Evolutionary conservation across 1,140 invertebrate genomes (phyloP).

Genomic region (Drosophila pandora): DNA sequence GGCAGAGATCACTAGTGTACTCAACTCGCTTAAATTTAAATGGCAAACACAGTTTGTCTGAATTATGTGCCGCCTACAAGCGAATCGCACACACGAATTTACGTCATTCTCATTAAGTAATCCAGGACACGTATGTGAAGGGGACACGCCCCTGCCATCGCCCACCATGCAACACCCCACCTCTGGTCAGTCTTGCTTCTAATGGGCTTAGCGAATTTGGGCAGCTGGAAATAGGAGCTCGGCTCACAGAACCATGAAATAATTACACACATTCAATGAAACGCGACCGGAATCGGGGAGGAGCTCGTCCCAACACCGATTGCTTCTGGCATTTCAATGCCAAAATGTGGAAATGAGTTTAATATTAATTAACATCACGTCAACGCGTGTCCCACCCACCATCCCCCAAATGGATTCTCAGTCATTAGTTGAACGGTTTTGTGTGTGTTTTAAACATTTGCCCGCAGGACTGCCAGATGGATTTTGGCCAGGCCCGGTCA

Average conservation of each 20-base stretch:
- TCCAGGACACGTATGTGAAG: conserved; percentile 52
- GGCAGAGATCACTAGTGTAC: conserved; percentile 19
- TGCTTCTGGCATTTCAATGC: conserved; percentile 73
- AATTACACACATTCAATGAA: conserved; percentile 77
- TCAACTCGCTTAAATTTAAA: conserved; percentile 75
- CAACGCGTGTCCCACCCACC: conserved; percentile 24
- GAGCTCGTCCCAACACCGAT: not conserved
- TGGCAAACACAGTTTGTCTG: conserved; percentile 68
- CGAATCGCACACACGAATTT: conserved; percentile 51
- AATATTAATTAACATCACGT: conserved; percentile 75
- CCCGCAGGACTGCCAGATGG: not conserved
- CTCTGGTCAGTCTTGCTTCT: not conserved
- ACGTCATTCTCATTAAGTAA: conserved; percentile 60
- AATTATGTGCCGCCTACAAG: conserved; percentile 64
- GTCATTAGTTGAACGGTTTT: conserved; percentile 34
- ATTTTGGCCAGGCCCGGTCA: not conserved
- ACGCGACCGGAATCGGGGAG: conserved; percentile 61
- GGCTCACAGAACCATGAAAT: conserved; percentile 55
- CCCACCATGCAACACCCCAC: not conserved
- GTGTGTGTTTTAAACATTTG: conserved; percentile 46
- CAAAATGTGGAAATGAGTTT: conserved; percentile 68
- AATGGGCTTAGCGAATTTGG: conserved; percentile 55
- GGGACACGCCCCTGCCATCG: not conserved
- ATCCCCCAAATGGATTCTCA: not conserved
- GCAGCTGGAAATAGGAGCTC: conserved; percentile 28